phyloP scores from a whole-genome alignment of 2,113 vertebrate genomes.

The Sisor rabdophorus region DNA sequence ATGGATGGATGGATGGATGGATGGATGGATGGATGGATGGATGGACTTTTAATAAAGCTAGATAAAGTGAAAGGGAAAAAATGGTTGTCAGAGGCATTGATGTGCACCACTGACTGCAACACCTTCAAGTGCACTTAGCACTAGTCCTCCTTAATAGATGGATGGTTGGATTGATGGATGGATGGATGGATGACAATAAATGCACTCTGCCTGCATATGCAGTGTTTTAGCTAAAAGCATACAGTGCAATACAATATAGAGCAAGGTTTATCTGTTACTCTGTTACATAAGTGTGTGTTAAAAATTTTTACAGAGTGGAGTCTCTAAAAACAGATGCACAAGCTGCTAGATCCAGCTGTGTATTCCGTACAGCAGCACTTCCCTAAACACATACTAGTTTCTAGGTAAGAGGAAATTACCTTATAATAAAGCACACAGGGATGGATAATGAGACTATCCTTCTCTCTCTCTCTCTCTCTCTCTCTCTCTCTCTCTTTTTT shows the following conservation, averaged over 20 bases:
- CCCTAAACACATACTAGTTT: slow-evolving; percentile 4
- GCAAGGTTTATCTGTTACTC: no score
- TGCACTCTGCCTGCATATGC: background rate
- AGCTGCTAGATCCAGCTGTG: background rate
- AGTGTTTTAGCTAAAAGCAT: background rate
- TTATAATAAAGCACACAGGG: slow-evolving; percentile 11
- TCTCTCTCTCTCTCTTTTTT: background rate
- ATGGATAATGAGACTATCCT: background rate
- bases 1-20: no score
- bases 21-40: no score
- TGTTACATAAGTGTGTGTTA: background rate
- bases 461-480: background rate
- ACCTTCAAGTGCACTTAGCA: slow-evolving; percentile 7
- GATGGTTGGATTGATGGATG: no score
- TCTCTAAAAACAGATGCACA: background rate
- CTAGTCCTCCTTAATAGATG: no score
- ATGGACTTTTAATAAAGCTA: slow-evolving; percentile 19
- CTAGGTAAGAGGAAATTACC: slow-evolving; percentile 23
- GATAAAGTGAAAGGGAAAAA: background rate
- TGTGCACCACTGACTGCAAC: slow-evolving; percentile 24
- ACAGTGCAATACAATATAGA: no score
- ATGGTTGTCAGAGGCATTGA: background rate
- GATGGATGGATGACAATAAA: background rate
- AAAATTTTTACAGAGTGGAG: background rate
- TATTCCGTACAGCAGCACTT: background rate